Evolutionary conservation across 2,113 vertebrate species (phyloP).

Genomic region (Chlamydotis undulata): DNA sequence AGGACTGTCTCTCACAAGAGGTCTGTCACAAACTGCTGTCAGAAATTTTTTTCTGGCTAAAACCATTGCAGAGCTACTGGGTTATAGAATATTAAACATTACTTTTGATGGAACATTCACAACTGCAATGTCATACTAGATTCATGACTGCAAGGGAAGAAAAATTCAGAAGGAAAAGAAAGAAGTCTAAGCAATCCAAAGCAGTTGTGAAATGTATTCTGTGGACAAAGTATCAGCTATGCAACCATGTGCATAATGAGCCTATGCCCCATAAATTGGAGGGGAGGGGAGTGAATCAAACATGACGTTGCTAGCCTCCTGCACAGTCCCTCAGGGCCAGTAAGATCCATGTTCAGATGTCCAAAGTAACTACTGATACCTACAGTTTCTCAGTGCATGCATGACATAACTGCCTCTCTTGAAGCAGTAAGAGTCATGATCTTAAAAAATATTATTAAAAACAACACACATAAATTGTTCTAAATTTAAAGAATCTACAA

Average conservation of each 20-base stretch:
- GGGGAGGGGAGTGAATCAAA: background rate
- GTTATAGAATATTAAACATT: background rate
- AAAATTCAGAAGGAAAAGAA: background rate
- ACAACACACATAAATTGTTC: constrained; percentile 19
- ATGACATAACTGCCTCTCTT: background rate
- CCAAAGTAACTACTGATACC: background rate
- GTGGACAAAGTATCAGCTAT: background rate
- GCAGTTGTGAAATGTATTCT: constrained; percentile 3
- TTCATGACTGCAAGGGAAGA: background rate
- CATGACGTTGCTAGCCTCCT: background rate
- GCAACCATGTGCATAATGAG: constrained; percentile 9
- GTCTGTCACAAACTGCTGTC: background rate
- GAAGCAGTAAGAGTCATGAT: background rate
- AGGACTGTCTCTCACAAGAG: background rate
- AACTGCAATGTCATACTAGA: background rate
- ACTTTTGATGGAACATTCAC: constrained; percentile 7
- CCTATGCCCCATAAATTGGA: background rate
- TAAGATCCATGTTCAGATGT: background rate
- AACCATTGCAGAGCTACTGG: background rate
- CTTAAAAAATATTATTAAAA: constrained; percentile 54
- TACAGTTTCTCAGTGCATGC: background rate
- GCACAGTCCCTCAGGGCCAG: background rate
- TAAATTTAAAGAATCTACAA: constrained; percentile 46
- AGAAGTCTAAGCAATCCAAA: background rate
- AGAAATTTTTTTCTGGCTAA: background rate